Evolutionary conservation across 2,113 vertebrate genomes (phyloP), one percentile per base, ranked within the genome.

Genomic region (Lagopus muta): DNA sequence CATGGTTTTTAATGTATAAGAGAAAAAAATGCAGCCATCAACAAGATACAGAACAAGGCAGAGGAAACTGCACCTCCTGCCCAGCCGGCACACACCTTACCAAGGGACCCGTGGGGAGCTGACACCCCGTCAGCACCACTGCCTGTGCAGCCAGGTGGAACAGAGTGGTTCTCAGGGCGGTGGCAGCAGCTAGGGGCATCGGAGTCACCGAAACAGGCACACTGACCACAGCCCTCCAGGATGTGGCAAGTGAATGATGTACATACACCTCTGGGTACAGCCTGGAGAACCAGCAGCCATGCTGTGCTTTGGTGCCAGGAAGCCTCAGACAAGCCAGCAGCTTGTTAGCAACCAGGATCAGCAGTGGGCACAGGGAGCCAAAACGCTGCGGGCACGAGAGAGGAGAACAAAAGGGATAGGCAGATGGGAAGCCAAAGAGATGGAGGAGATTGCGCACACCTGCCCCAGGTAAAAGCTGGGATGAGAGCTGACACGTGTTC

Each of bases 41-140:
- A 5, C 34, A 6, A 69, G 43, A 45, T 2, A 11, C 4, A 22
- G 50, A 88, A 57, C 25, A 75, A 45, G 13, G 2, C 28, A 7
- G 47, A 64, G 38, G 47, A 81, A 93, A 83, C 34, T 70, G 55
- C 69, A 43, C 9, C 78, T 89, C 42, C 75, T 85, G 45, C 62
- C 28, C 66, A 72, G 14, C 55, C 7, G 76, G 34, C 50, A 43
- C 1, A 25, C 36, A 64, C 40, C 34, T 60, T 7, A 36, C 3
- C 13, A 2, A 11, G 19, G 42, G 55, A 43, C 40, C 30, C 1
- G 0, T 7, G 0, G 1, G 60, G 32, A 38, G n/a, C 19, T 48
- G 71, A 13, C 6, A 47, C 13, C 48, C 22, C 40, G 13, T 27
- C 5, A 45, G 32, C 45, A 42, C n/a, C 54, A 54, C 30, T 58